Conservation (phyloP, 1,140 invertebrate genomes). For the Tyrophagus putrescentiae region DNA sequence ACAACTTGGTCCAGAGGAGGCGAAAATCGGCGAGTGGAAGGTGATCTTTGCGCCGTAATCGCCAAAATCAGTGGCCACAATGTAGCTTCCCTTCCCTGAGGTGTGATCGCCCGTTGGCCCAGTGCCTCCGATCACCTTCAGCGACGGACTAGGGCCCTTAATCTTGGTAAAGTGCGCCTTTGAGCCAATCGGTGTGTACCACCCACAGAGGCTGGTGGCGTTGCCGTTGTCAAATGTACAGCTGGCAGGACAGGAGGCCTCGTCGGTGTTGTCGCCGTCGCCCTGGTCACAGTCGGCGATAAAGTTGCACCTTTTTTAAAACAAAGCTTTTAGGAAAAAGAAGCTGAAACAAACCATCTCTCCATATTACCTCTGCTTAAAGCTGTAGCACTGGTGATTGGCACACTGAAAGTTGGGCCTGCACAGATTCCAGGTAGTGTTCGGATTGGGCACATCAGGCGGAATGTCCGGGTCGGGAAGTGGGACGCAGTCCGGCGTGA, state of each 20-base stretch:
- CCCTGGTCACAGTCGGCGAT: constrained; percentile 80
- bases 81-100: background rate
- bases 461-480: background rate
- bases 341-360: too few species aligned
- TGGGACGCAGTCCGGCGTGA: constrained; percentile 20
- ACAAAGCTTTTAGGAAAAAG: too few species aligned
- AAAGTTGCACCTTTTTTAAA: constrained; percentile 65
- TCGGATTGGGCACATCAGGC: background rate
- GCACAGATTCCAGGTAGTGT: constrained; percentile 2
- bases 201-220: constrained; percentile 5
- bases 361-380: too few species aligned
- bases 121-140: background rate
- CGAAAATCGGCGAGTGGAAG: background rate
- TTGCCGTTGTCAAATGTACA: background rate
- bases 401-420: constrained; percentile 13
- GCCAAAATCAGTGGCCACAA: background rate
- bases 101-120: background rate
- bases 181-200: constrained; percentile 1
- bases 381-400: constrained; percentile 56
- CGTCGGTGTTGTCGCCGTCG: constrained; percentile 78
- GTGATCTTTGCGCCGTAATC: background rate
- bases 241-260: constrained; percentile 49
- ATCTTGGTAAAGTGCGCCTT: background rate
- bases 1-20: constrained; percentile 1
- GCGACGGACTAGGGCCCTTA: background rate